Percentiles rank a stretch among this genome's conserved stretches.
These are phyloP conservation scores for Macrotus californicus DNA, from an alignment of 2,113 vertebrate genomes.

Conservation along the genomic window DNA sequence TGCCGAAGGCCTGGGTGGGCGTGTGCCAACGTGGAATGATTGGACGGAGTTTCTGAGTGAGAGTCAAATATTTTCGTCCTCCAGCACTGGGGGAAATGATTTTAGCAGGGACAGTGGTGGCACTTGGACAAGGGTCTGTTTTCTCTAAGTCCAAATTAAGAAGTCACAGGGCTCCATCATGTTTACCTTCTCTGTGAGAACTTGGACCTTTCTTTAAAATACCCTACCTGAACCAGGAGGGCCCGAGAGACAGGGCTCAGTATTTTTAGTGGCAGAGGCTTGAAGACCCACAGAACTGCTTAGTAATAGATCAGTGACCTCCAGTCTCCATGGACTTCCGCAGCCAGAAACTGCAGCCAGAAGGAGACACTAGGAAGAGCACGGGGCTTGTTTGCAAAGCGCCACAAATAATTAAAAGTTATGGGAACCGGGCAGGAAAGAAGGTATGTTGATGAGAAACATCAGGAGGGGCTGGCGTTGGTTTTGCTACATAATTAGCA, in stretches of 20 bases:
- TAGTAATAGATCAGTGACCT: neutral
- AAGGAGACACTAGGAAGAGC: conserved; percentile 60
- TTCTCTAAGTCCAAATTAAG: conserved; percentile 59
- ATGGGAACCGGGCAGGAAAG: conserved; percentile 25
- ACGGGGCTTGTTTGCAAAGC: conserved; percentile 54
- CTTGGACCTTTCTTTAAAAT: neutral
- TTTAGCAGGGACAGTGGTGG: conserved; percentile 65
- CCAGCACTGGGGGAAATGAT: conserved; percentile 63
- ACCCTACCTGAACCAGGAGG: neutral
- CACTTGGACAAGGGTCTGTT: conserved; percentile 70
- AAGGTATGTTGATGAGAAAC: conserved; percentile 60
- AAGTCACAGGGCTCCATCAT: conserved; percentile 39
- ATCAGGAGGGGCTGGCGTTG: conserved; percentile 37
- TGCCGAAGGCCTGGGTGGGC: neutral
- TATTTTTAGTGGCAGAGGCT: neutral
- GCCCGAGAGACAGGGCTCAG: neutral
- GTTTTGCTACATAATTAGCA: conserved; percentile 49
- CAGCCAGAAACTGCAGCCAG: conserved; percentile 58
- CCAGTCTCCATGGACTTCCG: neutral
- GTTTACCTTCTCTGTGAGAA: conserved; percentile 59
- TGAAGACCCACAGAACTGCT: neutral
- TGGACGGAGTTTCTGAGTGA: conserved; percentile 55
- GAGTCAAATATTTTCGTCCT: conserved; percentile 64
- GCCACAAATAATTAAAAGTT: conserved; percentile 61
- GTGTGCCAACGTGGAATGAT: conserved; percentile 47